Evolutionary conservation across 2,113 vertebrate species (phyloP).

Genomic region (Peromyscus californicus): DNA sequence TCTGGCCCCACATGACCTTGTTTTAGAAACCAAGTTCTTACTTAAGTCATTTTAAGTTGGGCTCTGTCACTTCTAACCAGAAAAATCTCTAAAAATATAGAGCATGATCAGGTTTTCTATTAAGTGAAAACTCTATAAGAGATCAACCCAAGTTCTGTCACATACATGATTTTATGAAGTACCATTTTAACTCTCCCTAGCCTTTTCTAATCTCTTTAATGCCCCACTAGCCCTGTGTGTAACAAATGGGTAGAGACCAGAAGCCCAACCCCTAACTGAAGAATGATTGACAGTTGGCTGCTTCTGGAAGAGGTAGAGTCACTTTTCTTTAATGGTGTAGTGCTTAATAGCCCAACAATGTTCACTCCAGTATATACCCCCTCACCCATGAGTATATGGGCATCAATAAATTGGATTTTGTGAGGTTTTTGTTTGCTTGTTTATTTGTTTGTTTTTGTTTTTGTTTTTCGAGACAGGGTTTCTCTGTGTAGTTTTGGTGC

Average conservation of each 20-base stretch:
- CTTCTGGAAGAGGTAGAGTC: neutral
- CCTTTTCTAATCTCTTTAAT: neutral
- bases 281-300: neutral
- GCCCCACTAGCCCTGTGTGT: neutral
- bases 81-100: constrained; percentile 3
- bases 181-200: neutral
- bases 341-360: neutral
- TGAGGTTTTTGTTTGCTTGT: neutral
- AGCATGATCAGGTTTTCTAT: neutral
- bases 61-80: neutral
- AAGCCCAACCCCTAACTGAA: neutral
- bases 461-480: no score
- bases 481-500: no score
- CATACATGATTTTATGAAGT: neutral
- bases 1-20: neutral
- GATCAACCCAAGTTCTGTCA: neutral
- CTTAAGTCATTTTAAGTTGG: constrained; percentile 10
- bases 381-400: no score
- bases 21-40: constrained; percentile 26
- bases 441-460: no score
- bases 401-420: neutral
- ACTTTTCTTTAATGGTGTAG: neutral
- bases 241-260: neutral
- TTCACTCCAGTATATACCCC: neutral
- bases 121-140: constrained; percentile 19